Evolutionary conservation across 2,113 vertebrate species (phyloP).

Genomic region (Tychaedon coryphoeus): DNA sequence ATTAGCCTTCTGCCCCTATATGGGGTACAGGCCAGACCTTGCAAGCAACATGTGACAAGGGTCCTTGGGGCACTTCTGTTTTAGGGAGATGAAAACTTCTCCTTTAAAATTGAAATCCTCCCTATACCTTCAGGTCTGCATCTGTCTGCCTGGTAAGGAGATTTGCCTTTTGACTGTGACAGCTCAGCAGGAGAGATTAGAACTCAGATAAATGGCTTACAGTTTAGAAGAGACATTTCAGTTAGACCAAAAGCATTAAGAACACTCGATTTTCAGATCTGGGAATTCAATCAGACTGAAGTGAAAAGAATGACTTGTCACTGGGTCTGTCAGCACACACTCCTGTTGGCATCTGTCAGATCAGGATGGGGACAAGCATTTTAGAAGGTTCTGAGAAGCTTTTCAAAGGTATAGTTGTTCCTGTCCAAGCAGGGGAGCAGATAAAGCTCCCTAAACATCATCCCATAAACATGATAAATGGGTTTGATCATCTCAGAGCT

Average conservation of each 20-base stretch:
- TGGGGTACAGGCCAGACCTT: neutral
- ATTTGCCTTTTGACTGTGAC: slow-evolving; percentile 45
- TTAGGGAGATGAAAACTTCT: slow-evolving; percentile 9
- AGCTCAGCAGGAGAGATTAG: slow-evolving; percentile 42
- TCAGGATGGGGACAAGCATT: neutral
- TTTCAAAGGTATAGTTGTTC: neutral
- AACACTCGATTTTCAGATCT: slow-evolving; percentile 51
- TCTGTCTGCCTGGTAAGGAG: slow-evolving; percentile 31
- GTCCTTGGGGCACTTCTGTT: neutral
- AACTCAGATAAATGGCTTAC: slow-evolving; percentile 44
- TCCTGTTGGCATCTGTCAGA: slow-evolving; percentile 32
- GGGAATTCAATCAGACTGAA: slow-evolving; percentile 57
- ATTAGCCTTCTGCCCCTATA: neutral
- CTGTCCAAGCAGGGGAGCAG: neutral
- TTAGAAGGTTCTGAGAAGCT: neutral
- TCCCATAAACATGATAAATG: neutral
- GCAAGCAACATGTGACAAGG: neutral
- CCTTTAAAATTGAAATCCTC: neutral
- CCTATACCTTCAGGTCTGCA: slow-evolving; percentile 21
- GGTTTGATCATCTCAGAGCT: neutral
- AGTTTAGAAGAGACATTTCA: slow-evolving; percentile 57
- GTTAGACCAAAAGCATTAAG: slow-evolving; percentile 53
- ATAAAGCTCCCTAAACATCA: neutral
- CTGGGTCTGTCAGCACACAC: neutral
- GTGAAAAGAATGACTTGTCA: slow-evolving; percentile 55